Base-by-base conservation (phyloP, 1,140 invertebrate species). In the Drosophila funebris region DNA sequence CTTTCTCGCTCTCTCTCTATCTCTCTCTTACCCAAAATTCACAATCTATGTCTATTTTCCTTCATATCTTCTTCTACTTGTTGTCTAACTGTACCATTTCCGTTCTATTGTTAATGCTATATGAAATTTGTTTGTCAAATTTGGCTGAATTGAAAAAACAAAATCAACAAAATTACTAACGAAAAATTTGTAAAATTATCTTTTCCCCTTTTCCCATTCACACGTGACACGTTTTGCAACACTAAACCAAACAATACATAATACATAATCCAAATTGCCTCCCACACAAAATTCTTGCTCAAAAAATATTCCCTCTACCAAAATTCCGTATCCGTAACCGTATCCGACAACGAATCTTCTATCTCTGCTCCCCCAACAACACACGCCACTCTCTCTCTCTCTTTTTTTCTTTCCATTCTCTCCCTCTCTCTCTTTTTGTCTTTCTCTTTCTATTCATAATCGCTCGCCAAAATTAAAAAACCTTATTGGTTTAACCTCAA, bases 141-240 rank as follows among this genome's bases (percentile, higher is more conserved):
- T 72, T 80, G 81, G 78, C 82, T 75, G 44, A 18, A 74, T 70
- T 73, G 37, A 27, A 62, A 78, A 73, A 67, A 14, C 7, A 3
- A 53, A 60, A 18, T 44, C 9, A 84, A 60, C 41, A 54, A 88
- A 81, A 81, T 82, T 81, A 89, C 88, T 90, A 90, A 90, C 76
- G 68, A 82, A 90, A 90, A 77, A 72, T 57, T 61, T 88, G 33
- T 76, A 68, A 63, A 63, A 83, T 83, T 77, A 64, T 52, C 61
- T 64, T 56, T 53, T 48, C 37, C 70, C 44, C n/a, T n/a, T 58
- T 63, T 43, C 57, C 53, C 50, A 16, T 63, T 43, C 57, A 48
- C 50, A 24, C 14, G 4, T 29, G 37, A 54, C 14, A 13, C 22
- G 33, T 41, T 14, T 48, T 27, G 0, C 36, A 58, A 54, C 53